Evolutionary conservation across 2,797 vertebrate genomes (phyloP), one percentile per base, ranked within the genome.

Genomic region (Florisuga fusca): DNA sequence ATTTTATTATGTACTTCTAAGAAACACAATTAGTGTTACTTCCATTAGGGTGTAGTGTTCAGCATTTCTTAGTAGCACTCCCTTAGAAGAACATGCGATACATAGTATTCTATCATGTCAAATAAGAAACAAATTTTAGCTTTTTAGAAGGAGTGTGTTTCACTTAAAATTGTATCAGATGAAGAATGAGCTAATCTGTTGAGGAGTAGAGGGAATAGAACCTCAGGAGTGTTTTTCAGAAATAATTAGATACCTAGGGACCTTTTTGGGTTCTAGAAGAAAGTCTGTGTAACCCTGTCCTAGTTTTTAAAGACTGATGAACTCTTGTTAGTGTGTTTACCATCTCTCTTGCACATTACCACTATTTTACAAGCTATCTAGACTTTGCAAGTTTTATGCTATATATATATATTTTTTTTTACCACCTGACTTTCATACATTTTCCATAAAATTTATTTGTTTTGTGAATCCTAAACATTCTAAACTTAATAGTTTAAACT

Each of bases 241-340:
- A 97, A 98, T 98, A 98, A 98, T 98, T 98, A 98, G 97, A 96
- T 96, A 97, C 95, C 97, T 84, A 93, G 97, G 96, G 97, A 98
- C 95, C 67, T 96, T 94, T 96, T 53, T 91, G 87, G 93, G 92
- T 79, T 96, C 83, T 92, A 96, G 92, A 97, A 95, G 92, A 96
- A 98, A 98, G 96, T 92, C 93, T 15, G n/a, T 96, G 69, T 97
- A 97, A 97, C 95, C 96, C 85, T 95, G 90, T 96, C 92, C 96
- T 96, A 93, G 97, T 98, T 98, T 98, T 97, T 97, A 97, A 97
- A 97, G 96, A 96, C 93, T 71, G 92, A 97, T 97, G 95, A 98
- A 97, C 87, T 96, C 91, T 88, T 87, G 92, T 96, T 95, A 95
- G 79, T 93, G 83, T 95, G 85, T 97, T 97, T 92, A 94, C 86